These are phyloP conservation scores for Melinopterus prodromus DNA, from an alignment of 2,888 invertebrate genomes.

Conservation along the genomic window DNA sequence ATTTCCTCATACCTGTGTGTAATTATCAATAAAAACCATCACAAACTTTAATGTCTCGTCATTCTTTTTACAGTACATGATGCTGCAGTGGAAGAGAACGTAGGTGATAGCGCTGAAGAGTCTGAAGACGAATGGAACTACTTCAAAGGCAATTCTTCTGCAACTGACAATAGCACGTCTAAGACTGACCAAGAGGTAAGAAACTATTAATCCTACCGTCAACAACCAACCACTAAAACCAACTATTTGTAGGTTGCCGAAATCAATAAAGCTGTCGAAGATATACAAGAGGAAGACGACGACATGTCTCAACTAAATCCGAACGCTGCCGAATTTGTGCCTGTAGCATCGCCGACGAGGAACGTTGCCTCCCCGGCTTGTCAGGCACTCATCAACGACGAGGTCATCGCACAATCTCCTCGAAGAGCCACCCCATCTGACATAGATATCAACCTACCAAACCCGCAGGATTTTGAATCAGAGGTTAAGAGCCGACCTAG, in stretches of 20 bases:
- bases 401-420: conserved; percentile 75
- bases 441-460: conserved; percentile 68
- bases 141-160: conserved; percentile 72
- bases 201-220: background rate
- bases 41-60: no score
- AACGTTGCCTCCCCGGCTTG: conserved; percentile 61
- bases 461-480: conserved; percentile 69
- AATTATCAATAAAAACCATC: no score
- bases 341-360: conserved; percentile 67
- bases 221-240: background rate
- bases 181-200: conserved; percentile 58
- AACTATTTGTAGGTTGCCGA: conserved; percentile 50
- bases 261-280: conserved; percentile 47
- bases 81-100: conserved; percentile 72
- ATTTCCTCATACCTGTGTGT: no score
- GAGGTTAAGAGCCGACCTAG: conserved; percentile 72
- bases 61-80: conserved; percentile 57
- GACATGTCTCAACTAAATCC: conserved; percentile 83
- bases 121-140: conserved; percentile 93
- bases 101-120: conserved; percentile 78
- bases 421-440: conserved; percentile 72
- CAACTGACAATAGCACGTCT: conserved; percentile 65
- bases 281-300: conserved; percentile 61
- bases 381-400: conserved; percentile 52
- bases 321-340: conserved; percentile 86